Conservation (phyloP, 2,888 invertebrate species). For the Alentia gelatinosa region DNA sequence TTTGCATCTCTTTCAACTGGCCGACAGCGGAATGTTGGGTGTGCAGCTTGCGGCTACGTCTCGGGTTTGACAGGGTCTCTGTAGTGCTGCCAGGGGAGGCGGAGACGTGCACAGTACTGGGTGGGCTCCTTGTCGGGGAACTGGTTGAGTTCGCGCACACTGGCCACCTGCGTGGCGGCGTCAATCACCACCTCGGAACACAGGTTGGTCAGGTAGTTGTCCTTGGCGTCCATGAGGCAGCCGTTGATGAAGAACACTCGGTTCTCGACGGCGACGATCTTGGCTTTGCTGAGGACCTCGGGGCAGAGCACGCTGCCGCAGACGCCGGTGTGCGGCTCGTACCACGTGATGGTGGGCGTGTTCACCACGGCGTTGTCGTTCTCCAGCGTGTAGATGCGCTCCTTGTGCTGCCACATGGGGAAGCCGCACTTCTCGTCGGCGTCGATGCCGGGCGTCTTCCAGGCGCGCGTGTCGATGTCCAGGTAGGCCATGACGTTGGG, state of each 20-base stretch:
- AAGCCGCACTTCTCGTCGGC: conserved; percentile 22
- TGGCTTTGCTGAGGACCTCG: conserved; percentile 20
- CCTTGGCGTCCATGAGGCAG: conserved; percentile 10
- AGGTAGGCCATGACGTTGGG: conserved; percentile 13
- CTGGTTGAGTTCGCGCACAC: background rate
- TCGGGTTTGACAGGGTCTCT: background rate
- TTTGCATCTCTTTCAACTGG: no score
- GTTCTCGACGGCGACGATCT: background rate
- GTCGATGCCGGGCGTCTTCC: background rate
- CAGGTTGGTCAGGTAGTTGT: conserved; percentile 7
- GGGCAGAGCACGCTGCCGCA: background rate
- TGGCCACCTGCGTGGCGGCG: background rate
- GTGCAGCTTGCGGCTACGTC: no score
- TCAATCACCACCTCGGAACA: conserved; percentile 35
- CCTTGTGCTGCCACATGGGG: conserved; percentile 7
- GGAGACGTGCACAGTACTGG: background rate
- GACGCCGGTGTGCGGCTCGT: background rate
- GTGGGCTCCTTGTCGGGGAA: conserved; percentile 28
- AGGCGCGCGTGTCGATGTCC: background rate
- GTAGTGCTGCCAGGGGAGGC: background rate
- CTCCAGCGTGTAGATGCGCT: background rate
- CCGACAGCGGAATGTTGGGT: no score
- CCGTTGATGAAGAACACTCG: conserved; percentile 12
- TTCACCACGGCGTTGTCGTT: conserved; percentile 35
- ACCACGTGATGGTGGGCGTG: conserved; percentile 12